Percentiles rank a stretch among this genome's conserved stretches.
Evolutionary conservation across 2,888 invertebrate genomes (phyloP).

Genomic region (Macropis europaea): DNA sequence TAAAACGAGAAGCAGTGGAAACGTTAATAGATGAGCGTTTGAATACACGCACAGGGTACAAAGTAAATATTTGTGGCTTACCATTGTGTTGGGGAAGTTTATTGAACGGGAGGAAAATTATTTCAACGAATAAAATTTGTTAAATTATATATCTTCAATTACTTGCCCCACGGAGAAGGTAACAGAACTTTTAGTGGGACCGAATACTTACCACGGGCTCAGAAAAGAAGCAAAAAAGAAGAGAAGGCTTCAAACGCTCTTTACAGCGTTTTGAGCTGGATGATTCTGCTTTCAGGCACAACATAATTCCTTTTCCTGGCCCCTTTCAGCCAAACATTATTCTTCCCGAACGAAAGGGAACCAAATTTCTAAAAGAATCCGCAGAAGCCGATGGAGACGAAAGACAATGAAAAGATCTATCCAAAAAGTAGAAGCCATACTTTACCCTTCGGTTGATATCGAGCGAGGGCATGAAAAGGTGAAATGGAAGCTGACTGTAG

Average conservation of each 20-base stretch:
- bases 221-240: not conserved
- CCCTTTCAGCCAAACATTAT: slow-evolving; percentile 1
- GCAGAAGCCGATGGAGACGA: not conserved
- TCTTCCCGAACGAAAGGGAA: not conserved
- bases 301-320: slow-evolving; percentile 21
- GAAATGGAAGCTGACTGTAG: not conserved
- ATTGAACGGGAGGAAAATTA: too few species aligned
- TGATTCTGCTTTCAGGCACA: slow-evolving; percentile 14
- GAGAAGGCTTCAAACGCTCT: not conserved
- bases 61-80: too few species aligned
- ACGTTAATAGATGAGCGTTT: too few species aligned
- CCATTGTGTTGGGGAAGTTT: too few species aligned
- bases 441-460: not conserved
- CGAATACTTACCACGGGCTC: too few species aligned
- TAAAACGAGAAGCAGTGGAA: too few species aligned
- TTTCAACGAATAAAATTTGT: too few species aligned
- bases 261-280: too few species aligned
- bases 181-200: too few species aligned
- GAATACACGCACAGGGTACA: too few species aligned
- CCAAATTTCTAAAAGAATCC: slow-evolving; percentile 14
- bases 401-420: not conserved
- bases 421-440: not conserved
- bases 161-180: too few species aligned
- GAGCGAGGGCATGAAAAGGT: not conserved
- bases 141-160: too few species aligned